Percentiles rank a stretch among this genome's conserved stretches.
phyloP scores from a whole-genome alignment of 2,888 invertebrate species.

The Andricus quercusramuli region DNA sequence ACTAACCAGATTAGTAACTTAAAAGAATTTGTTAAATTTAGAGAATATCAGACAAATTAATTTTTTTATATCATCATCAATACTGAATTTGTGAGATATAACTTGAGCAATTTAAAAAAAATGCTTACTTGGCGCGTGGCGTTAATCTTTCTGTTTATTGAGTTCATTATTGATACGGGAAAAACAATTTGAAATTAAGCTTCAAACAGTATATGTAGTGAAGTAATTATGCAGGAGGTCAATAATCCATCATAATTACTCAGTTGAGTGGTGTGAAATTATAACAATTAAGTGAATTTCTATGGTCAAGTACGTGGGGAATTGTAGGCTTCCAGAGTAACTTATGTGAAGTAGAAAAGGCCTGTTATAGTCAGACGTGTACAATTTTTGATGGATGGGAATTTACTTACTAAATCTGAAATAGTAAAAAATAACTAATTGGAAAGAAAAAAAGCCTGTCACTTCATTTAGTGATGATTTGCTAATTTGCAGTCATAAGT shows the following conservation, averaged over 20 bases:
- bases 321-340: background rate
- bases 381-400: background rate
- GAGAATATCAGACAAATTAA: too few species aligned
- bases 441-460: too few species aligned
- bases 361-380: background rate
- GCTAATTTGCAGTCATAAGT: too few species aligned
- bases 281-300: background rate
- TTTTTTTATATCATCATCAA: background rate
- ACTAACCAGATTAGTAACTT: too few species aligned
- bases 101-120: background rate
- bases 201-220: background rate
- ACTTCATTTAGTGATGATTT: too few species aligned
- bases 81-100: background rate
- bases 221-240: background rate
- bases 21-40: too few species aligned
- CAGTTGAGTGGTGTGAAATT: background rate
- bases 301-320: background rate
- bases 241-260: constrained; percentile 4
- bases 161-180: background rate
- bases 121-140: background rate
- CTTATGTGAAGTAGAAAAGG: background rate
- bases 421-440: background rate
- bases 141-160: background rate
- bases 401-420: background rate
- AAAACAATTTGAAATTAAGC: background rate